Evolutionary conservation across 2,888 invertebrate species (phyloP), one percentile per base, ranked within the genome.

Genomic region (Litoditis marina): DNA sequence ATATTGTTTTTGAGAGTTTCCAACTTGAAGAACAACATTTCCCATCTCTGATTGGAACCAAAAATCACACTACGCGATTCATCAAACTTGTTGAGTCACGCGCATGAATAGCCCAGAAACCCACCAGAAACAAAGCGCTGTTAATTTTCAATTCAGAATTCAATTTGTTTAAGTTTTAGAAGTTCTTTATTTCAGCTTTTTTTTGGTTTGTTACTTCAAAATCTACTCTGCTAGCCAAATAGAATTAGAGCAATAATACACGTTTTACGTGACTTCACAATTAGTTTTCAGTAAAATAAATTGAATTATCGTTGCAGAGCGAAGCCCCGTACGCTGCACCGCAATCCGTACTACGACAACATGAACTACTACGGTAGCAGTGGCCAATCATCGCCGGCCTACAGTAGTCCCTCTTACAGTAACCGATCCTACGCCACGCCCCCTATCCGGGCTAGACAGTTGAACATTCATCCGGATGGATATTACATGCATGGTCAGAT

Each of bases 401-500:
- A 57, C 32, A 62, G 62, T 31, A 57, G 51, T 44, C 62, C 56
- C 42, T n/a, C n/a, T n/a, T 62, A 62, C 54, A 61, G 61, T 49
- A 61, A 36, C 31, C 61, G 49, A 2, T 31, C 53, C 22, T 34
- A 34, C 31, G 44, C 52, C 11, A 60, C 53, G 22, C 52, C 53
- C 8, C 34, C 61, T 30, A 19, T 55, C 13, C 54, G 58, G 19
- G 39, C 55, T 7, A 30, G 62, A n/a, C 52, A 51, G 25, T 52
- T 68, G 42, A 68, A 64, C 60, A 64, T 71, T 49, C 61, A 60
- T 51, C 59, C 61, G 49, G 73, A 73, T 51, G 73, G 73, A 58
- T 73, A 73, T 49, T 73, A 65, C 60, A 61, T 68, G 70, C 73
- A 73, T 71, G 73, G 70, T 71, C n/a, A n/a, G n/a, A n/a, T n/a